Conservation (phyloP, 2,888 invertebrate species). For the Meiosimyza platycephala region DNA sequence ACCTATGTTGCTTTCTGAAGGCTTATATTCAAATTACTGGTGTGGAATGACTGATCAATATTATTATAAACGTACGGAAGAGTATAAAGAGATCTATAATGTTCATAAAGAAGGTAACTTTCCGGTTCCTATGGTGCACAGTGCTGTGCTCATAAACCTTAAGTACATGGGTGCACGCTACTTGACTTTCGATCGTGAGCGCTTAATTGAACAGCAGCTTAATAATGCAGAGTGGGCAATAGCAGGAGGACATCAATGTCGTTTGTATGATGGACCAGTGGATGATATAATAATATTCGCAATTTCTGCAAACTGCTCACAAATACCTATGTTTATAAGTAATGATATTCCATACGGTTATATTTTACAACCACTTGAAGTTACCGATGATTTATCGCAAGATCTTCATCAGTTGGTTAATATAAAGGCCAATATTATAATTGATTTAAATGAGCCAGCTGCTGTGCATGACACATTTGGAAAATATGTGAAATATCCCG, state of each 20-base stretch:
- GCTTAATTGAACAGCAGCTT: constrained; percentile 54
- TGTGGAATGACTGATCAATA: constrained; percentile 89
- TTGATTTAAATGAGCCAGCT: constrained; percentile 69
- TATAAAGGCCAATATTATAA: constrained; percentile 80
- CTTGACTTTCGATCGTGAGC: constrained; percentile 76
- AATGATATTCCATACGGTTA: constrained; percentile 88
- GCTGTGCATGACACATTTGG: constrained; percentile 66
- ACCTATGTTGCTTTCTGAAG: constrained; percentile 88
- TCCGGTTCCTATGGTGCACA: constrained; percentile 91
- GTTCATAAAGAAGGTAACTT: constrained; percentile 79
- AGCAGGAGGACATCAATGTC: constrained; percentile 52
- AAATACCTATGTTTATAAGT: constrained; percentile 77
- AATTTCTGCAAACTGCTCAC: constrained; percentile 77
- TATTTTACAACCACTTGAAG: constrained; percentile 83
- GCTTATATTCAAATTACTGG: constrained; percentile 96
- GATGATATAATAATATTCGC: constrained; percentile 97
- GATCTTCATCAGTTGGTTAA: constrained; percentile 81
- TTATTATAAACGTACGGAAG: constrained; percentile 85
- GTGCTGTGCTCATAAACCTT: constrained; percentile 85
- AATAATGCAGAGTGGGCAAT: constrained; percentile 45
- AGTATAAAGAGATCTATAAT: constrained; percentile 84
- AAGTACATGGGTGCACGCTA: constrained; percentile 70
- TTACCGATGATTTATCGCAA: constrained; percentile 72
- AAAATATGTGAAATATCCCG: constrained; percentile 63
- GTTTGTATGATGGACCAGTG: constrained; percentile 78